Evolutionary conservation across 2,797 vertebrate genomes (phyloP).

Genomic region (Atherinosoma microstoma): DNA sequence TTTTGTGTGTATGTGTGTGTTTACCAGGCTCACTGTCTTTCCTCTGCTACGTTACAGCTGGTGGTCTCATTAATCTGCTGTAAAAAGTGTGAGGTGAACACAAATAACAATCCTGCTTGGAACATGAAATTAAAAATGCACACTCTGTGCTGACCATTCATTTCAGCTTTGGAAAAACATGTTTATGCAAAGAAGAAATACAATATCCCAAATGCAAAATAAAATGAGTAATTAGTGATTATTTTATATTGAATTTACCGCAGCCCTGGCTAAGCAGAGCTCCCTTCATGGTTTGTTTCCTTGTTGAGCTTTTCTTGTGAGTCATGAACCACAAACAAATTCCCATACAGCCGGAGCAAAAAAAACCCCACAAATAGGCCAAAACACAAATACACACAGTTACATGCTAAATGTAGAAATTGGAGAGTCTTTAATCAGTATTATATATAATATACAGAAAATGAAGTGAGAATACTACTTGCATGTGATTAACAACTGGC

Average conservation of each 20-base stretch:
- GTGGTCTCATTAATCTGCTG: conserved; percentile 32
- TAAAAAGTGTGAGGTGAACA: conserved; percentile 17
- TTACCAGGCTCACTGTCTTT: conserved; percentile 9
- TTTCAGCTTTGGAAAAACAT: conserved; percentile 16
- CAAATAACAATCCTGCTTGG: conserved; percentile 4
- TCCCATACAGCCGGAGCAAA: conserved; percentile 15
- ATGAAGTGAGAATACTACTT: conserved; percentile 30
- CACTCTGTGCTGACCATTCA: neutral
- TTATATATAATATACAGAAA: conserved; percentile 38
- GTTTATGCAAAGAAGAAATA: conserved; percentile 29
- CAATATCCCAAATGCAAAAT: conserved; percentile 15
- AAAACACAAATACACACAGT: neutral
- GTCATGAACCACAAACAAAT: conserved; percentile 48
- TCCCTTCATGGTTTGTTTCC: conserved; percentile 30
- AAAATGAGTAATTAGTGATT: conserved; percentile 45
- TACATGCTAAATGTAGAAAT: conserved; percentile 15
- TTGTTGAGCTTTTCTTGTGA: conserved; percentile 31
- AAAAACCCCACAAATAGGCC: conserved; percentile 7
- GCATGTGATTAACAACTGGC: conserved; percentile 53
- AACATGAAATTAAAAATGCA: conserved; percentile 13
- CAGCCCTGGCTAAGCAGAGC: conserved; percentile 22
- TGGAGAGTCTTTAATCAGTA: conserved; percentile 34
- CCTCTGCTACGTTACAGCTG: conserved; percentile 22
- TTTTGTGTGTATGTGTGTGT: neutral
- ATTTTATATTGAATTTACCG: conserved; percentile 16